A percentile compares a stretch with the other conserved stretches of the same genome.
Evolutionary conservation across 2,797 vertebrate species (phyloP).

Genomic region (Acipenser transmontanus): DNA sequence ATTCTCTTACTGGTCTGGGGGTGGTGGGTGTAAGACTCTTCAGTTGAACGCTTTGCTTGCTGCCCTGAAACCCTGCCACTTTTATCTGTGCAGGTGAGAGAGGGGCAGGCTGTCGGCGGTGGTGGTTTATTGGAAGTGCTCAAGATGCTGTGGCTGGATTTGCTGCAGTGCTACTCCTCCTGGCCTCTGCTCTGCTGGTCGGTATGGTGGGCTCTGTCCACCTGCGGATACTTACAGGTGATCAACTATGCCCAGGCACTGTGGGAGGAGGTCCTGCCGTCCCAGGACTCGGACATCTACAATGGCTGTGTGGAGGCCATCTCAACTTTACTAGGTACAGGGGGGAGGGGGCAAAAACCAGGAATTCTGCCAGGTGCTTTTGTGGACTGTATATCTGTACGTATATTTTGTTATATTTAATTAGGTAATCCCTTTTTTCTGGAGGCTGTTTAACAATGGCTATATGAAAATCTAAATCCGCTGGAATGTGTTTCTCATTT

Average conservation of each 20-base stretch:
- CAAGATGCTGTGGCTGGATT: constrained; percentile 63
- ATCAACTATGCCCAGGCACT: constrained; percentile 81
- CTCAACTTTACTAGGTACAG: constrained; percentile 82
- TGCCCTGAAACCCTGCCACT: too few relatives aligned
- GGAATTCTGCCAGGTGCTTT: too few relatives aligned
- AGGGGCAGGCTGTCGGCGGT: background rate
- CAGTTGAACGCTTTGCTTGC: too few relatives aligned
- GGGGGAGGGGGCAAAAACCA: too few relatives aligned
- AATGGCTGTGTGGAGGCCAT: constrained; percentile 86
- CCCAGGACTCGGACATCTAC: constrained; percentile 62
- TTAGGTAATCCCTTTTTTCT: too few relatives aligned
- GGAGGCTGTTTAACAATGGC: too few relatives aligned
- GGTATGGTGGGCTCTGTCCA: constrained; percentile 90
- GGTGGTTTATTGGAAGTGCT: constrained; percentile 49
- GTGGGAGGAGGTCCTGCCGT: constrained; percentile 80
- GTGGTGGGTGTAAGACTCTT: too few relatives aligned
- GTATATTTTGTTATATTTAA: too few relatives aligned
- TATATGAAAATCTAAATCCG: too few relatives aligned
- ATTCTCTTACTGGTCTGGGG: too few relatives aligned
- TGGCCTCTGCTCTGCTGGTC: constrained; percentile 84
- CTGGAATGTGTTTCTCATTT: too few relatives aligned
- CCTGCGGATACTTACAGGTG: constrained; percentile 90
- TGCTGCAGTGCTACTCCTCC: constrained; percentile 78
- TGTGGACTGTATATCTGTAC: too few relatives aligned
- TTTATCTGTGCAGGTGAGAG: background rate